Conservation (phyloP, 92 coral and sea anemone genomes). For the Montipora capitata region DNA sequence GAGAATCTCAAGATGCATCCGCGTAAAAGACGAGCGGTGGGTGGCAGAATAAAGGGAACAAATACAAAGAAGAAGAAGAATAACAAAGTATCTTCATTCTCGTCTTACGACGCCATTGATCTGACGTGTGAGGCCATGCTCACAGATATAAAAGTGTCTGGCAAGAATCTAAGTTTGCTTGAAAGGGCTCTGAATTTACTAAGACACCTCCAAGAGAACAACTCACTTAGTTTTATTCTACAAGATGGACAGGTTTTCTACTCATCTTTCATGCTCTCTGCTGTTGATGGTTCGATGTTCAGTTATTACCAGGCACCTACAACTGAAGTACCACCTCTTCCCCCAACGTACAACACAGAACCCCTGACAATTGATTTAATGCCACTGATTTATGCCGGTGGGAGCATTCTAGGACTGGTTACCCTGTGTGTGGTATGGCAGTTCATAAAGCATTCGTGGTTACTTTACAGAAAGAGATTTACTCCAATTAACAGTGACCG, state of each 20-base stretch:
- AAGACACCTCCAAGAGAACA: conserved; percentile 30
- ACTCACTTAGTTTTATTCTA: conserved; percentile 53
- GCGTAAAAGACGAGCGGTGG: conserved; percentile 63
- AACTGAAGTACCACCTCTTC: neutral
- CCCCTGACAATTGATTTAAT: conserved; percentile 70
- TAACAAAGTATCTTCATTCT: neutral
- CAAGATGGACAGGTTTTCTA: conserved; percentile 41
- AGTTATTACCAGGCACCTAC: conserved; percentile 48
- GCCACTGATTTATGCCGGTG: conserved; percentile 80
- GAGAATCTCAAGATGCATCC: conserved; percentile 32
- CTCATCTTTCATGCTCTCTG: conserved; percentile 59
- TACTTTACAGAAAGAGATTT: conserved; percentile 77
- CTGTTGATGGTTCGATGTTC: conserved; percentile 31
- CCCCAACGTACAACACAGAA: conserved; percentile 39
- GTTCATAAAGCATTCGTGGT: conserved; percentile 76
- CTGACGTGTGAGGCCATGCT: conserved; percentile 66
- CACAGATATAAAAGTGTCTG: conserved; percentile 54
- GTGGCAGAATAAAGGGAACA: conserved; percentile 51
- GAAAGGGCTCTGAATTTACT: conserved; percentile 38
- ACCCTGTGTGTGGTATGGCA: conserved; percentile 72
- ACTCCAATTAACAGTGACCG: conserved; percentile 86
- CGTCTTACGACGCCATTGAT: neutral
- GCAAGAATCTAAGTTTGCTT: conserved; percentile 17
- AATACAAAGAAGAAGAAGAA: conserved; percentile 1
- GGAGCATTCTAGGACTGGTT: conserved; percentile 60